Percentiles rank a stretch among this genome's conserved stretches.
phyloP scores from a whole-genome alignment of 1,140 invertebrate genomes.

The Propsilocerus akamusi region DNA sequence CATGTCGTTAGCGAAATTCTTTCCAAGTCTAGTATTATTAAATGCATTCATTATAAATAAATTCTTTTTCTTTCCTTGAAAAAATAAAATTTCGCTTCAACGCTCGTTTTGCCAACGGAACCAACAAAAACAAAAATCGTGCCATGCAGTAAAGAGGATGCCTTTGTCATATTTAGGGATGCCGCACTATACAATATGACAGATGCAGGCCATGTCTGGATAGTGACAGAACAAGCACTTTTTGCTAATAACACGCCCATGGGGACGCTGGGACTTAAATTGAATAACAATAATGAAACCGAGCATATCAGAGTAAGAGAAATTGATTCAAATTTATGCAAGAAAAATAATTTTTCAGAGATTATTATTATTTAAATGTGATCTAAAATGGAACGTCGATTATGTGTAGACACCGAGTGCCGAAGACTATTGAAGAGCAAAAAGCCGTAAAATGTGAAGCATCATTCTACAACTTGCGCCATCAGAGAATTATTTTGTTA shows the following conservation, averaged over 20 bases:
- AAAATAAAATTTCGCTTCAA: not conserved
- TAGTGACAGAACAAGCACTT: slow-evolving; percentile 88
- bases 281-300: slow-evolving; percentile 73
- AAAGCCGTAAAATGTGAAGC: too few relatives aligned
- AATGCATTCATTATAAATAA: too few relatives aligned
- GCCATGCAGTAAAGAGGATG: slow-evolving; percentile 60
- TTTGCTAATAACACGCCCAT: slow-evolving; percentile 68
- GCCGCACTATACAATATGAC: slow-evolving; percentile 78
- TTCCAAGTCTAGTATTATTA: too few relatives aligned
- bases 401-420: too few relatives aligned
- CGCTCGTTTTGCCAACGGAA: not conserved
- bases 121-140: not conserved
- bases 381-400: too few relatives aligned
- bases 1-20: too few relatives aligned
- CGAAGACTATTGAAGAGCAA: too few relatives aligned
- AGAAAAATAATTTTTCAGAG: too few relatives aligned
- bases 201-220: slow-evolving; percentile 83
- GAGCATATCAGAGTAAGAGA: slow-evolving; percentile 47
- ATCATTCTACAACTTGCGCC: too few relatives aligned
- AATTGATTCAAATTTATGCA: not conserved
- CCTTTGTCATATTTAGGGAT: slow-evolving; percentile 76
- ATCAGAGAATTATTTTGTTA: too few relatives aligned
- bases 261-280: slow-evolving; percentile 68
- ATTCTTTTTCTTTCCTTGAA: not conserved
- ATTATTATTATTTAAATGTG: too few relatives aligned